phyloP scores from a whole-genome alignment of 2,888 invertebrate species.

The Mesochorus sp. region DNA sequence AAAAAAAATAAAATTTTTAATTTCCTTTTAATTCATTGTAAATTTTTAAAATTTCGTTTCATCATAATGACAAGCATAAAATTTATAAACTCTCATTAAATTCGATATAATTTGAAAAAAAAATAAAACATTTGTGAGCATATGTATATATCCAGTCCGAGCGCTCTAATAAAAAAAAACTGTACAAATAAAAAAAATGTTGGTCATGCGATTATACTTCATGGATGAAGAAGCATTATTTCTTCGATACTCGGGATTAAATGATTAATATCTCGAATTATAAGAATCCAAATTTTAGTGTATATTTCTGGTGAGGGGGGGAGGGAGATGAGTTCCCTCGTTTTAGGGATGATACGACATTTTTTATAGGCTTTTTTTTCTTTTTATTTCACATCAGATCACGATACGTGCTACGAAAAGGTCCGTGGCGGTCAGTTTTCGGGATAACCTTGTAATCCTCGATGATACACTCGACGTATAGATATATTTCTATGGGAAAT shows the following conservation, averaged over 20 bases:
- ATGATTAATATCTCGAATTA: conserved; percentile 55
- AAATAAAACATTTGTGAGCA: too few species aligned
- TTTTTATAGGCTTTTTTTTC: conserved; percentile 43
- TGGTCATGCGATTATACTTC: conserved; percentile 4
- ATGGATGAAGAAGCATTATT: conserved; percentile 23
- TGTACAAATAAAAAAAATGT: not conserved
- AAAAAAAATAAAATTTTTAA: too few species aligned
- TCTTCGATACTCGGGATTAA: conserved; percentile 40
- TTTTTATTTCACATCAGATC: conserved; percentile 12
- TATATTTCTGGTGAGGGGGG: not conserved
- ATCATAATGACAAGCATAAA: too few species aligned
- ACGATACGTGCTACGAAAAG: conserved; percentile 39
- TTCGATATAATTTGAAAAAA: not conserved
- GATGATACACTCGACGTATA: conserved; percentile 76
- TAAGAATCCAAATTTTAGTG: conserved; percentile 46
- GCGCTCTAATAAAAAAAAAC: not conserved
- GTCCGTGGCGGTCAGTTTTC: conserved; percentile 74
- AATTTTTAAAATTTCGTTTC: too few species aligned
- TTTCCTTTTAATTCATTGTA: too few species aligned
- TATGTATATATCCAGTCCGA: too few species aligned
- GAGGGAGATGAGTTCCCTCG: conserved; percentile 13
- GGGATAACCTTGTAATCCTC: conserved; percentile 77
- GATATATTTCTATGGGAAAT: conserved; percentile 70
- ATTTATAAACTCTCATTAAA: too few species aligned
- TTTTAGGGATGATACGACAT: conserved; percentile 49